Conservation (phyloP, 2,113 vertebrate species). For the Melanocharis versteri region DNA sequence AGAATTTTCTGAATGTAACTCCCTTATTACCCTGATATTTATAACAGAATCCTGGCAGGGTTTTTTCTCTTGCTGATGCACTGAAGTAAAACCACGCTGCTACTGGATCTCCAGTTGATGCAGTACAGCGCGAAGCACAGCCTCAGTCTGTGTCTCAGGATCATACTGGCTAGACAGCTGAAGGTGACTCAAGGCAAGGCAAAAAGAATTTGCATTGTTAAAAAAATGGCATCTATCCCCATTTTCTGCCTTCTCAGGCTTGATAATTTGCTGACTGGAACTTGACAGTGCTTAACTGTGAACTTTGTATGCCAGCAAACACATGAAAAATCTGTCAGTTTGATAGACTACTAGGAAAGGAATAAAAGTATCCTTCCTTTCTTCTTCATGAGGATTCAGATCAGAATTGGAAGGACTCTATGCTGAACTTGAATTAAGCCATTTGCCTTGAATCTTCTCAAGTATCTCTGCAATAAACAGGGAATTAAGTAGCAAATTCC, state of each 20-base stretch:
- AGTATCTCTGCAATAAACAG: not conserved
- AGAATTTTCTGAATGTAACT: not conserved
- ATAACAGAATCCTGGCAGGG: not conserved
- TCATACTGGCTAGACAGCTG: not conserved
- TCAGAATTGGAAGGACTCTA: not conserved
- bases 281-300: not conserved
- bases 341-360: not conserved
- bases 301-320: not conserved
- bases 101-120: not conserved
- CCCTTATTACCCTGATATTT: not conserved
- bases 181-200: not conserved
- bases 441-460: not conserved
- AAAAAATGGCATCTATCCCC: not conserved
- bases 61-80: not conserved
- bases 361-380: not conserved
- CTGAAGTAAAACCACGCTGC: not conserved
- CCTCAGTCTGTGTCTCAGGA: not conserved
- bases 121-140: not conserved
- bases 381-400: not conserved
- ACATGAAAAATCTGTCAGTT: not conserved
- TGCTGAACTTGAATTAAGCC: not conserved
- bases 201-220: not conserved
- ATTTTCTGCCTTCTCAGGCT: not conserved
- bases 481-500: not conserved
- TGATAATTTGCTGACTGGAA: not conserved